Conservation (phyloP, 2,888 invertebrate genomes). For the Parascotia fuliginaria region DNA sequence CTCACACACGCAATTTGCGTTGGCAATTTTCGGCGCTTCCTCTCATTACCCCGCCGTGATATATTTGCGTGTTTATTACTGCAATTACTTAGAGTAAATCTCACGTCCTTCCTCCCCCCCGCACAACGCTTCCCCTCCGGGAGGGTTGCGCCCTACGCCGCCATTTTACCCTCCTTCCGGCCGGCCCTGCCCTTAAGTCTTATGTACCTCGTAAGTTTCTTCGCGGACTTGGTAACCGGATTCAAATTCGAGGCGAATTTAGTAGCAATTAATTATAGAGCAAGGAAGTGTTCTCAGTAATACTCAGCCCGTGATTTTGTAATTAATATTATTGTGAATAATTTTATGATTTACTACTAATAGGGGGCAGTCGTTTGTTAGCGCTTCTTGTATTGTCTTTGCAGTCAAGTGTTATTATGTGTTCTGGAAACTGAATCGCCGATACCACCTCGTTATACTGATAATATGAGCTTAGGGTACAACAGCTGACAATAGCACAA, state of each 20-base stretch:
- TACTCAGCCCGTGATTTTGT: slow-evolving; percentile 71
- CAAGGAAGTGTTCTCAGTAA: slow-evolving; percentile 77
- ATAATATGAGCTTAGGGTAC: slow-evolving; percentile 5
- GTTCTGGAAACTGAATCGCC: slow-evolving; percentile 14
- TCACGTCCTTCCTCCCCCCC: slow-evolving; percentile 83
- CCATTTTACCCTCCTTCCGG: slow-evolving; percentile 84
- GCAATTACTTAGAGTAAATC: slow-evolving; percentile 87
- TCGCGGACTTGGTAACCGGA: slow-evolving; percentile 84
- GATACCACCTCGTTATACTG: slow-evolving; percentile 10
- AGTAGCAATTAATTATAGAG: slow-evolving; percentile 85
- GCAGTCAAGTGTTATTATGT: slow-evolving; percentile 20
- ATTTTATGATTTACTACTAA: slow-evolving; percentile 64
- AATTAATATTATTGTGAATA: slow-evolving; percentile 76
- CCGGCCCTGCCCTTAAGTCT: slow-evolving; percentile 85
- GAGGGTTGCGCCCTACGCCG: slow-evolving; percentile 82
- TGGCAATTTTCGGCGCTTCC: slow-evolving; percentile 83
- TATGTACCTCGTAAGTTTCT: slow-evolving; percentile 86
- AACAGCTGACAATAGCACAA: not conserved
- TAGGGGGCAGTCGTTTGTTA: slow-evolving; percentile 46
- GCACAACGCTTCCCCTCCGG: slow-evolving; percentile 52
- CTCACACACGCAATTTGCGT: slow-evolving; percentile 86
- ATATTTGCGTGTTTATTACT: slow-evolving; percentile 86
- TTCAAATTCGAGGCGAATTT: slow-evolving; percentile 85
- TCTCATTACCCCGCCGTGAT: slow-evolving; percentile 85
- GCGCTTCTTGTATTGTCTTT: slow-evolving; percentile 28